Base-by-base conservation (phyloP, 2,797 vertebrate species). In the Hyperoplus lanceolatus region DNA sequence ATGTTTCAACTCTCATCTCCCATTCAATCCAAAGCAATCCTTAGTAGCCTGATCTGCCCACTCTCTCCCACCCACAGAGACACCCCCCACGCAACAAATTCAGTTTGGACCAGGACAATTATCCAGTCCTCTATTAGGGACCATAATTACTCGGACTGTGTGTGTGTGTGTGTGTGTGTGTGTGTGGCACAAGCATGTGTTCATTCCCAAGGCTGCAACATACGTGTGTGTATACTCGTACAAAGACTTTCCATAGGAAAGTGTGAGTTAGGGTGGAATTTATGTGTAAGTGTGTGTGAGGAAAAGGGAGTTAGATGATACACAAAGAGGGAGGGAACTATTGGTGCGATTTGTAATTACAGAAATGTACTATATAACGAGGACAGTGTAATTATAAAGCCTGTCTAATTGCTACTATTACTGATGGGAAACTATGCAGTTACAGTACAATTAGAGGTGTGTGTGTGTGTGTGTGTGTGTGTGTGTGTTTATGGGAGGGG, bases 361-460 rank as follows among this genome's bases (percentile, higher is more conserved):
- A 93, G 91, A 96, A 96, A 97, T 97, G 96, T 96, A 96, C 95
- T 95, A 95, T 90, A 94, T 95, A 93, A 88, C 85, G 88, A 96
- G 96, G 95, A 96, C 94, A 93, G 93, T 93, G 71, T 96, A 96
- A 96, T 97, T 96, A 95, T 94, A 91, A 93, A 91, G 95, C 90
- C 93, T 89, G 90, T 91, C 91, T 97, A 97, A 97, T 97, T 96
- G 96, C 96, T 94, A 95, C 96, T 95, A 96, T 97, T 97, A 97
- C 93, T 88, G 93, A 91, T 87, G 88, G 92, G 93, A 94, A 95
- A 95, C 84, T 90, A 92, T 90, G 93, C 90, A 89, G 91, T 90
- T 88, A 94, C 89, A 88, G 89, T 92, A 89, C 93, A 93, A 94
- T 94, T 93, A 94, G 75, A 77, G 72, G 13, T 75, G 50, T 77